Base-by-base conservation (phyloP, 2,888 invertebrate genomes). In the Caenorhabditis doughertyi region DNA sequence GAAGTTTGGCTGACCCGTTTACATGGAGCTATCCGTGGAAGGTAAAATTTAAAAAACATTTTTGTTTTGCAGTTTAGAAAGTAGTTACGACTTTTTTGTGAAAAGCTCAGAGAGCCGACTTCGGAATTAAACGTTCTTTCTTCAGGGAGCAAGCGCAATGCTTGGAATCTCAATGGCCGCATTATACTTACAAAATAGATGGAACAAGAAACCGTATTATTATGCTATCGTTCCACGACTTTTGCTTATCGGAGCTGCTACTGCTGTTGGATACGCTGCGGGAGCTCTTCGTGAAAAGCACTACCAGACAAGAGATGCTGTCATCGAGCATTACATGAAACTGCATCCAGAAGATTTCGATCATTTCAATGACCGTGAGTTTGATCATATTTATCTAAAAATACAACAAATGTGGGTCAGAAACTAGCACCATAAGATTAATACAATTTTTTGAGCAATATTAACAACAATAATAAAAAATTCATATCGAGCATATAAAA, bases 261-360 rank as follows among this genome's bases (percentile, higher is more conserved):
- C 84, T 39, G 85, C 86, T 8, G 23, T 88, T 1, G 90, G 89
- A 39, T 91, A 88, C 79, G 80, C 72, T 8, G 76, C 86, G 44
- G 91, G 90, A 58, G 84, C 80, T 29, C 72, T 88, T 9, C 87
- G 91, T 16, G 90, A 88, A 68, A 81, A 85, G 65, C 89, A 90
- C 68, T 88, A 89, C 80, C 60, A 83, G 55, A 87, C 87, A 21
- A 84, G 91, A 76, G 91, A 91, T 64, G 91, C 91, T 13, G 88
- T 91, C 42, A 81, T 91, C 56, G 87, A 90, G 39, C 90, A 91
- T 81, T 91, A 91, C 84, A 84, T 89, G 68, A 60, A 85, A 27
- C 85, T 90, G 21, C 91, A 91, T 77, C 89, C 91, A 51, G 85
- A 90, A 67, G 91, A 91, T 79, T 90, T 90, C 55, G 89, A 89